These are phyloP conservation scores for Galagoides demidoff DNA, from an alignment of 2,797 vertebrate genomes.

Conservation along the genomic window DNA sequence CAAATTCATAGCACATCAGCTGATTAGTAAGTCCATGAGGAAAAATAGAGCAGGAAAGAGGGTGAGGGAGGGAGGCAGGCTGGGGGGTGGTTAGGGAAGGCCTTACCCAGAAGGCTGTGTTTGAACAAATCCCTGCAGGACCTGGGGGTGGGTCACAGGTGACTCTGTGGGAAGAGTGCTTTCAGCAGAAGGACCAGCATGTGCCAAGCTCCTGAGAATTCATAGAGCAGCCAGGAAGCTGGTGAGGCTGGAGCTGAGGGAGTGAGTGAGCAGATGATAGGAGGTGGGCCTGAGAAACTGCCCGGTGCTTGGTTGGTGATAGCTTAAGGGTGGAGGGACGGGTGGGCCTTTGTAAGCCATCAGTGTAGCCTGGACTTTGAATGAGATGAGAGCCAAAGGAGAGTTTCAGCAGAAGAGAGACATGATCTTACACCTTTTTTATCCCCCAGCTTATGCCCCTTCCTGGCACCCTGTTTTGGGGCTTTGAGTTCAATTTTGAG, in stretches of 20 bases:
- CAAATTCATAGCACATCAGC: not conserved
- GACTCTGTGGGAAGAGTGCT: not conserved
- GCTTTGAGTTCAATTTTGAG: not conserved
- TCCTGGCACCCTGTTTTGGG: no score
- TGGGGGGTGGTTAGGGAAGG: not conserved
- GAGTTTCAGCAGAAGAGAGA: not conserved
- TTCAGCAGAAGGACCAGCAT: not conserved
- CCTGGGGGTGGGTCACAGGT: not conserved
- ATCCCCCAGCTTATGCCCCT: not conserved
- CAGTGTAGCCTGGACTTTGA: not conserved
- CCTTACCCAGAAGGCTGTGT: not conserved
- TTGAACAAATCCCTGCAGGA: not conserved
- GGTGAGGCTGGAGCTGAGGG: not conserved
- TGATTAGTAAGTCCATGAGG: not conserved
- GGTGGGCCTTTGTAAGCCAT: not conserved
- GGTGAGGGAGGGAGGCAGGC: fast-evolving
- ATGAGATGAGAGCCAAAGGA: not conserved
- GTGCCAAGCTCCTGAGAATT: not conserved
- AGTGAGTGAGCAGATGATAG: not conserved
- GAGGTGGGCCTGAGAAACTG: not conserved
- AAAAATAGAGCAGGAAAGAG: not conserved
- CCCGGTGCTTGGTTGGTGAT: no score
- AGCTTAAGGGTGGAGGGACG: not conserved
- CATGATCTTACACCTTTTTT: not conserved
- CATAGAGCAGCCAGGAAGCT: not conserved